A percentile compares a stretch with the other conserved stretches of the same genome.
Conservation (phyloP, 2,888 invertebrate genomes). For the Lottia gigantea region DNA sequence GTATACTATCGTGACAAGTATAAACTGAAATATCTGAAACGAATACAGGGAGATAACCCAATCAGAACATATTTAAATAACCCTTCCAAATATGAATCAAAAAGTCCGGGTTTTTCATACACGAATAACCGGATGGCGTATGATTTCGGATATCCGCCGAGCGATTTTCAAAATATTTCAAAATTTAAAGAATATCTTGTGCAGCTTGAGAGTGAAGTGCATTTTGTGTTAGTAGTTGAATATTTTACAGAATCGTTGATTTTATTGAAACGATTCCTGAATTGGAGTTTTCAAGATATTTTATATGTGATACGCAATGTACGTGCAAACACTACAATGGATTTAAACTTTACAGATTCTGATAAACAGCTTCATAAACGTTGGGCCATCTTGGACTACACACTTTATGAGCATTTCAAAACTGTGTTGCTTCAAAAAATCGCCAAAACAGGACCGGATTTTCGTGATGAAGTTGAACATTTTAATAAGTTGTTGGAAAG, state of each 20-base stretch:
- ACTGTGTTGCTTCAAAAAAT: slow-evolving; percentile 24
- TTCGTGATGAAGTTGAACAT: slow-evolving; percentile 22
- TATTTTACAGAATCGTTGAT: slow-evolving; percentile 21
- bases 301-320: slow-evolving; percentile 14
- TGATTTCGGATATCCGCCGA: slow-evolving; percentile 26
- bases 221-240: slow-evolving; percentile 22
- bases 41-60: slow-evolving; percentile 13
- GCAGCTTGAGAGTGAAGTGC: slow-evolving; percentile 10
- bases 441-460: slow-evolving; percentile 25
- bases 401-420: slow-evolving; percentile 30
- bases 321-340: neutral
- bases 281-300: slow-evolving; percentile 16
- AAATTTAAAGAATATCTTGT: slow-evolving; percentile 16
- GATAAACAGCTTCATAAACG: slow-evolving; percentile 20
- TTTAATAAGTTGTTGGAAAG: slow-evolving; percentile 23
- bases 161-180: neutral
- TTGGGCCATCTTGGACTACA: slow-evolving; percentile 29
- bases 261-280: slow-evolving; percentile 15
- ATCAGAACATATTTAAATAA: slow-evolving; percentile 21
- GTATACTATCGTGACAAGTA: slow-evolving; percentile 15
- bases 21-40: neutral
- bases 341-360: slow-evolving; percentile 10
- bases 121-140: slow-evolving; percentile 28
- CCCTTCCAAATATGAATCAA: slow-evolving; percentile 3
- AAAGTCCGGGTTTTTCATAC: slow-evolving; percentile 7